Base-by-base conservation (phyloP, 2,113 vertebrate species). In the Tautogolabrus adspersus region DNA sequence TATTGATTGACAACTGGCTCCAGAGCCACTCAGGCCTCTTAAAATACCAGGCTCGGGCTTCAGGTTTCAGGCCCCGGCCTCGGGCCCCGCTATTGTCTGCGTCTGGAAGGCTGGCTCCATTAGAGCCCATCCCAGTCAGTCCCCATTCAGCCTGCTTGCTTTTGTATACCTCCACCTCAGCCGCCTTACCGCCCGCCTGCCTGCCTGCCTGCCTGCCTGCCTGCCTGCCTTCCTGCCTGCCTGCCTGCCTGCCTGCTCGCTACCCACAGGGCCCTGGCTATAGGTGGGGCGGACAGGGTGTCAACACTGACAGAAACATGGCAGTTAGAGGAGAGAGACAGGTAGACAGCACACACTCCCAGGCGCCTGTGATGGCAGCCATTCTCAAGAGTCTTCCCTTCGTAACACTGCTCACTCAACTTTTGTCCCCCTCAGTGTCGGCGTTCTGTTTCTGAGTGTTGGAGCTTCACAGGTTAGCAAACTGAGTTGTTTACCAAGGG, bases 1-100 rank as follows among this genome's bases (percentile, higher is more conserved):
- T 94, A 95, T 94, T 95, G 95, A 95, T 94, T 95, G 95, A 95
- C 95, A 95, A 90, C 91, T 95, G 95, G 95, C 95, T 95, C 94
- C 95, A 95, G 91, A 95, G 90, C 92, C 93, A 94, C 95, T 95
- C 93, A 93, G 90, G 84, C 92, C 94, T 95, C 94, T 95, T 95
- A 95, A 95, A 94, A 95, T 95, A 94, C 94, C 93, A 93, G 85
- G 91, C 81, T 81, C 15, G 67, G 83, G 94, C 92, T 94, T 95
- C 94, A 91, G 90, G 93, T 95, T 94, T 94, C 94, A 93, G 93
- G 91, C 91, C 89, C 89, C 89, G 93, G 93, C 95, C 95, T 91
- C 88, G 49, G 92, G 93, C 93, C 93, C 91, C 85, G 70, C 88
- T 85, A 91, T 94, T 93, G 93, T 94, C 92, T 93, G 88, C 76